phyloP scores from a whole-genome alignment of 2,888 invertebrate genomes.

The Acleris literana region DNA sequence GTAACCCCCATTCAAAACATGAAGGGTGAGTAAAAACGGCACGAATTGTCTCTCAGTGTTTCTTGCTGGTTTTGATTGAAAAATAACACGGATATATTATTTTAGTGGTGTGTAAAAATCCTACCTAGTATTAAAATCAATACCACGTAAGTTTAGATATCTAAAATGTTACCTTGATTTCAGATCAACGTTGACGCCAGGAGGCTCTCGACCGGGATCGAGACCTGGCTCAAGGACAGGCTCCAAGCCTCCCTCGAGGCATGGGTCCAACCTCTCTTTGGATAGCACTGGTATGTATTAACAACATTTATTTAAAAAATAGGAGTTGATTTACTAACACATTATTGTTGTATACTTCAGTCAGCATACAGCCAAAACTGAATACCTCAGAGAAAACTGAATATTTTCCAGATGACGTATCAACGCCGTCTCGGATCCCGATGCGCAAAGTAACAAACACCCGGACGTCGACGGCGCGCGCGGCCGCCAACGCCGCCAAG shows the following conservation, averaged over 20 bases:
- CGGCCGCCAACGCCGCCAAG: slow-evolving; percentile 85
- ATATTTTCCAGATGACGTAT: slow-evolving; percentile 85
- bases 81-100: no score
- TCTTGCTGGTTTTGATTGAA: no score
- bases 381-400: not conserved
- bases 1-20: no score
- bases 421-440: slow-evolving; percentile 92
- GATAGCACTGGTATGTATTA: slow-evolving; percentile 90
- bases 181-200: slow-evolving; percentile 89
- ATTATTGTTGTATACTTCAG: no score
- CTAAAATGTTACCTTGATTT: slow-evolving; percentile 34
- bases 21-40: no score
- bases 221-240: slow-evolving; percentile 93
- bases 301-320: slow-evolving; percentile 9
- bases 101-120: no score
- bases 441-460: slow-evolving; percentile 87
- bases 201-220: slow-evolving; percentile 92
- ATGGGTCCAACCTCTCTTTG: slow-evolving; percentile 95
- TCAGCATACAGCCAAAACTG: no score
- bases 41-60: no score
- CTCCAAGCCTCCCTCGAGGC: slow-evolving; percentile 96
- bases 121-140: no score
- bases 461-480: slow-evolving; percentile 78
- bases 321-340: not conserved
- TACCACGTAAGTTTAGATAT: no score